Evolutionary conservation across 2,797 vertebrate species (phyloP).

Genomic region (Pseudochirops cupreus): DNA sequence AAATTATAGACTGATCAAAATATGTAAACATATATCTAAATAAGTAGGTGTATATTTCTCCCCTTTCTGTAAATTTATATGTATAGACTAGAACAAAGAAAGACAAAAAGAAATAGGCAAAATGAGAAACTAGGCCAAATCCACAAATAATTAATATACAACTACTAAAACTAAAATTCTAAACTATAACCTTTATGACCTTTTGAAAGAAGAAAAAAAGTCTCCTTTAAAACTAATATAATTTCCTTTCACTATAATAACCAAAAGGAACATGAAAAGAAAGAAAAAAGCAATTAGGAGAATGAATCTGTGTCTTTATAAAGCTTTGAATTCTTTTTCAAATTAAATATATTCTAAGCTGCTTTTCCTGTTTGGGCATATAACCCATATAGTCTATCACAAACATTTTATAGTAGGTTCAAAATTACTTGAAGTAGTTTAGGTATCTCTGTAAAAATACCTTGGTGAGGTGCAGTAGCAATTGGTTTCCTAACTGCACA

Average conservation of each 20-base stretch:
- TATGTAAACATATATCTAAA: background rate
- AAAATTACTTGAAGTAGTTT: background rate
- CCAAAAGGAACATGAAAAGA: slow-evolving; percentile 50
- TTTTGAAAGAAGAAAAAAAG: slow-evolving; percentile 65
- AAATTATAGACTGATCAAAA: background rate
- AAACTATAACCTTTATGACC: slow-evolving; percentile 49
- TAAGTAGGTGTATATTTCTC: background rate
- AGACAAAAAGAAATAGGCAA: slow-evolving; percentile 55
- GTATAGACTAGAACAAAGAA: slow-evolving; percentile 60
- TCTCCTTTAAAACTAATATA: slow-evolving; percentile 67
- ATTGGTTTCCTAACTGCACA: background rate
- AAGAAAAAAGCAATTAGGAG: slow-evolving; percentile 61
- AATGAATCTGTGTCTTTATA: slow-evolving; percentile 65
- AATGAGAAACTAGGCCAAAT: slow-evolving; percentile 56
- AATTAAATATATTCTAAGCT: slow-evolving; percentile 36
- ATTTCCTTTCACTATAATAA: slow-evolving; percentile 63
- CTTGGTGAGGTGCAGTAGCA: background rate
- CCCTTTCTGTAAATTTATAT: slow-evolving; percentile 35
- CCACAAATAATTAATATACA: slow-evolving; percentile 69
- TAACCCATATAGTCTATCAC: background rate
- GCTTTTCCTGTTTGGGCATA: background rate
- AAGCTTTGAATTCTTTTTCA: slow-evolving; percentile 46
- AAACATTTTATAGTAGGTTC: background rate
- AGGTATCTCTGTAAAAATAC: background rate
- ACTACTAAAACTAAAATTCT: slow-evolving; percentile 58